Evolutionary conservation across 2,113 vertebrate species (phyloP).

Genomic region (Taxidea taxus): DNA sequence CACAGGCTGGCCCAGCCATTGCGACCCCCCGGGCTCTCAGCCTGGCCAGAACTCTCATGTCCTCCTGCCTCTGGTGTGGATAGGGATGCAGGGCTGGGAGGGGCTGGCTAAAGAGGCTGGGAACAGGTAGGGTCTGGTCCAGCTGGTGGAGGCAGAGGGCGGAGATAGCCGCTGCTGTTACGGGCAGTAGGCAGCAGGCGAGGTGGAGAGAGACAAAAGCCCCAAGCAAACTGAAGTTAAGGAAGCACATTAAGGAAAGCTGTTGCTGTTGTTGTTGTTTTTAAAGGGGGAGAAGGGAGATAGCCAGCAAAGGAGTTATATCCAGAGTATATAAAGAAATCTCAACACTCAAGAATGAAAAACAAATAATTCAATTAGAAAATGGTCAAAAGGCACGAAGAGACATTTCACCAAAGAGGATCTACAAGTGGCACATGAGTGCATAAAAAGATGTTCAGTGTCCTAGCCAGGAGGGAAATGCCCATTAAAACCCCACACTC

Average conservation of each 20-base stretch:
- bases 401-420: background rate
- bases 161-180: too few species aligned
- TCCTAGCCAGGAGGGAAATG: background rate
- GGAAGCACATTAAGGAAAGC: background rate
- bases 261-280: background rate
- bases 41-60: background rate
- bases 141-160: background rate
- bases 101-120: background rate
- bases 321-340: background rate
- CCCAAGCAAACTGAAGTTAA: background rate
- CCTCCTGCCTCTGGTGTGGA: too few species aligned
- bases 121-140: background rate
- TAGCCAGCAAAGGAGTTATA: background rate
- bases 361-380: background rate
- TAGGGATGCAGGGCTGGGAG: background rate
- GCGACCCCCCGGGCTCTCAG: background rate
- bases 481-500: background rate
- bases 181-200: background rate
- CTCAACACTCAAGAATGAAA: background rate
- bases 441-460: background rate
- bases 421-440: background rate
- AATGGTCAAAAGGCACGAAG: background rate
- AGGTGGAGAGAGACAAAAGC: background rate
- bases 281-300: too few species aligned
- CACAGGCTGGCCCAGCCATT: too few species aligned